A percentile compares a stretch with the other conserved stretches of the same genome.
phyloP scores from a whole-genome alignment of 2,888 invertebrate species.

The Drosophila fungiperda region DNA sequence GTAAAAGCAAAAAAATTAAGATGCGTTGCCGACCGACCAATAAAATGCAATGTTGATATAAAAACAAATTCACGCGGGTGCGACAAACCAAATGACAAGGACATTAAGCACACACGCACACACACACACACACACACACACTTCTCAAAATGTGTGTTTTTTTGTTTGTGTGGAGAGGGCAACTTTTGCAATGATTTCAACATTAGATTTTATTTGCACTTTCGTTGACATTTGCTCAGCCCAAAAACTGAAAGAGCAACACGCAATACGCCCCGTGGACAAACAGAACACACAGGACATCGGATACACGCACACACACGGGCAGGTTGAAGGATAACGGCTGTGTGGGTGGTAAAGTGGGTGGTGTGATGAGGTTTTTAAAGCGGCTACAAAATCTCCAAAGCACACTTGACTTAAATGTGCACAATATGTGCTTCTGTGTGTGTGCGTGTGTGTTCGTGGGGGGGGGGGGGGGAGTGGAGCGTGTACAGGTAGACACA shows the following conservation, averaged over 20 bases:
- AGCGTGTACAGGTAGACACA: conserved; percentile 32
- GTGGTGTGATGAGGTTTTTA: conserved; percentile 49
- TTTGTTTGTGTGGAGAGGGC: conserved; percentile 31
- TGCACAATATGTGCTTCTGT: conserved; percentile 45
- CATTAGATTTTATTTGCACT: conserved; percentile 82
- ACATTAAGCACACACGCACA: conserved; percentile 52
- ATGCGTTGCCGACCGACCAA: conserved; percentile 59
- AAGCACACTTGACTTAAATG: conserved; percentile 80
- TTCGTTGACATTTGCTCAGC: conserved; percentile 77
- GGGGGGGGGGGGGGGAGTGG: background rate
- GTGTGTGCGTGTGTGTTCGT: conserved; percentile 6
- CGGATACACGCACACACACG: background rate
- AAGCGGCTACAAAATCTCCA: conserved; percentile 79
- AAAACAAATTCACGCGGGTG: conserved; percentile 80
- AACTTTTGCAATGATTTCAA: conserved; percentile 80
- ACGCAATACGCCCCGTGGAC: conserved; percentile 42
- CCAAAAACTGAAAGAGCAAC: conserved; percentile 44
- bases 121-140: conserved; percentile 3
- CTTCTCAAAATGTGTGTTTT: conserved; percentile 2
- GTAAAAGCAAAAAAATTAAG: conserved; percentile 5
- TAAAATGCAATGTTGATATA: conserved; percentile 80
- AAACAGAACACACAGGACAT: background rate
- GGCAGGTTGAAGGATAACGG: conserved; percentile 1
- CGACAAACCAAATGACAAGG: conserved; percentile 77
- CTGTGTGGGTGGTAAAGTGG: background rate